phyloP scores from a whole-genome alignment of 1,140 invertebrate genomes.

The Glomeris maerens region DNA sequence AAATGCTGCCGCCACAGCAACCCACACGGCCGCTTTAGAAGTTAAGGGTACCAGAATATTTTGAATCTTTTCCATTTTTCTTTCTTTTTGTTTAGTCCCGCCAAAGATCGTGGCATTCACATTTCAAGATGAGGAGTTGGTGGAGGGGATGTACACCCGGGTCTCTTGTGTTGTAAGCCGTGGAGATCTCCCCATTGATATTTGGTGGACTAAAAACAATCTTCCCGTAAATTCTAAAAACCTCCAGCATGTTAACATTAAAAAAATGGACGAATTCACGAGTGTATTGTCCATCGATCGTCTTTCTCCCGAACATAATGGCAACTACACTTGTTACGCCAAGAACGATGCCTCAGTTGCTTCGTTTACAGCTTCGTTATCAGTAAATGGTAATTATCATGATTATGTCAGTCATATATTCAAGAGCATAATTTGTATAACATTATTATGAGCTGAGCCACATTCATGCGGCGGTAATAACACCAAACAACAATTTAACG shows the following conservation, averaged over 20 bases:
- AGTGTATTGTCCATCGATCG: constrained; percentile 35
- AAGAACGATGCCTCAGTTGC: constrained; percentile 61
- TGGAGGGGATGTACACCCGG: constrained; percentile 54
- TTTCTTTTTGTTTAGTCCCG: too few species aligned
- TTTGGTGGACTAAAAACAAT: constrained; percentile 46
- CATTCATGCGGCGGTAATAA: background rate
- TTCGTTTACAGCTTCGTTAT: constrained; percentile 55
- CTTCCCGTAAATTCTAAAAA: constrained; percentile 27
- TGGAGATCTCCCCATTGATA: constrained; percentile 41
- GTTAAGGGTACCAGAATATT: constrained; percentile 34
- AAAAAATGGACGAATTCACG: constrained; percentile 32
- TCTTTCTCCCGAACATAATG: constrained; percentile 19
- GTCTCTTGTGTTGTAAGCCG: constrained; percentile 51
- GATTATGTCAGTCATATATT: background rate
- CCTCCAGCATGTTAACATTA: constrained; percentile 23
- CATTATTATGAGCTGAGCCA: background rate
- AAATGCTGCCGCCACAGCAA: constrained; percentile 35
- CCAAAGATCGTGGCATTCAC: constrained; percentile 13
- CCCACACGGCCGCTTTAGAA: constrained; percentile 33
- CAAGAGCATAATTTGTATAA: background rate
- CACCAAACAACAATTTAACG: background rate
- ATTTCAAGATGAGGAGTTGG: constrained; percentile 43
- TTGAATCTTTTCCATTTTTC: background rate
- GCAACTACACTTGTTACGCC: constrained; percentile 26
- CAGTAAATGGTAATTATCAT: constrained; percentile 57